Base-by-base conservation (phyloP, 2,888 invertebrate genomes). In the Eumerus sabulonum region DNA sequence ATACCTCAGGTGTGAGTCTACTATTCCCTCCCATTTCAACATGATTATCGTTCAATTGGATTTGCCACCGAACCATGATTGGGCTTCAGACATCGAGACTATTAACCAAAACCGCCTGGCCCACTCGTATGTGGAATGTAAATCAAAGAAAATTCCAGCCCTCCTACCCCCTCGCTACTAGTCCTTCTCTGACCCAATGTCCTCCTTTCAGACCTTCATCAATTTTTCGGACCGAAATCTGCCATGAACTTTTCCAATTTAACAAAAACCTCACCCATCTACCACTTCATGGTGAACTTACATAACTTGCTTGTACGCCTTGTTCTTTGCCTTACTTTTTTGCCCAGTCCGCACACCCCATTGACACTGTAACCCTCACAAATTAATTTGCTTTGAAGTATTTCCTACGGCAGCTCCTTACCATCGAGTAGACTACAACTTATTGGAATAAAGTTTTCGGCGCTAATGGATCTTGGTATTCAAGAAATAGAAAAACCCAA, bases 311-410 rank as follows among this genome's bases (percentile, higher is more conserved):
- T 76, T 64, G 48, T 27, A 27, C 27, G 27, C 27, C 27, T 27
- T 40, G 40, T 40, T 40, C 40, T 40, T 44, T 14, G n/a, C 27
- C 27, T 27, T 27, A 27, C 12, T 35, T 45, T 19, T 16, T 42
- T 42, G 11, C 38, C 14, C 12, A 19, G 40, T 51, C 79, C 70
- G 63, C 51, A 74, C 79, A 79, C 68, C 67, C 74, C 74, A 79
- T 79, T 79, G 79, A 79, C 74, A 79, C 74, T 57, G 72, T 74
- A 68, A 70, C 79, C 74, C 70, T 79, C 68, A 74, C 68, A 79
- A 79, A 79, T 79, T 79, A 79, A 79, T 79, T 70, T 79, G 57
- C 74, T 79, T 79, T 73, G 77, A 77, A 77, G 73, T 77, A 63
- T 76, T 19, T 9, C 48, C 48, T 18, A 27, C 40, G 9, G n/a